Base-by-base conservation (phyloP, 2,888 invertebrate species). In the Volucella bombylans region DNA sequence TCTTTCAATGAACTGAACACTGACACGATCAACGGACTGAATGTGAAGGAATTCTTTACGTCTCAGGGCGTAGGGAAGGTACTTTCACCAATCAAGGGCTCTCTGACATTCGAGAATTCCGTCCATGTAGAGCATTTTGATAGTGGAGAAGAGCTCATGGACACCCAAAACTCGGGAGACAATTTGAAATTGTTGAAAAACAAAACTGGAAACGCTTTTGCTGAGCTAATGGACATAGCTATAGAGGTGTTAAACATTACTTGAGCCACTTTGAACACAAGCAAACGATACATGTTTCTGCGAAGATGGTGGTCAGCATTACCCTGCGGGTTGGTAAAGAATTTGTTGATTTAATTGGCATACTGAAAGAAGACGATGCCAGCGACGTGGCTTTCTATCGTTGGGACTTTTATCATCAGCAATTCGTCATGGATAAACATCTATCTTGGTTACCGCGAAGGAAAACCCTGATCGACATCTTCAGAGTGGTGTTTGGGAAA, bases 1-100 rank as follows among this genome's bases (percentile, higher is more conserved):
- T 89, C 90, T 41, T 88, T 91, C 67, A 88, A 89, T 18, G 83
- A 90, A 64, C 80, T 91, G 0, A 83, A 88, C 69, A 87, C 87
- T 0, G 86, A 89, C 4, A 88, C 89, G 80, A 89, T 93, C 45
- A 90, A 91, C 81, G 89, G 89, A 1, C 88, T 91, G 49, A 90
- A 90, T 68, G 87, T 91, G 1, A 87, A 89, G 88, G 39, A 88
- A 88, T 88, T 92, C 89, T 85, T 89, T 90, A 43, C 82, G 80
- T 88, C 88, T 90, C 90, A 90, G 87, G 86, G 88, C 2, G 31
- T 82, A 0, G 14, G 43, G 18, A 2, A 45, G 8, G 9, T 14
- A 50, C 49, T 57, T 12, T 12, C 15, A 8, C 12, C 31, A 8
- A 62, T 86, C 12, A 55, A 78, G 0, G 88, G 89, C 11, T 86